These are phyloP conservation scores for Pseudachorutes palmiensis DNA, from an alignment of 1,140 invertebrate genomes.

Conservation along the genomic window DNA sequence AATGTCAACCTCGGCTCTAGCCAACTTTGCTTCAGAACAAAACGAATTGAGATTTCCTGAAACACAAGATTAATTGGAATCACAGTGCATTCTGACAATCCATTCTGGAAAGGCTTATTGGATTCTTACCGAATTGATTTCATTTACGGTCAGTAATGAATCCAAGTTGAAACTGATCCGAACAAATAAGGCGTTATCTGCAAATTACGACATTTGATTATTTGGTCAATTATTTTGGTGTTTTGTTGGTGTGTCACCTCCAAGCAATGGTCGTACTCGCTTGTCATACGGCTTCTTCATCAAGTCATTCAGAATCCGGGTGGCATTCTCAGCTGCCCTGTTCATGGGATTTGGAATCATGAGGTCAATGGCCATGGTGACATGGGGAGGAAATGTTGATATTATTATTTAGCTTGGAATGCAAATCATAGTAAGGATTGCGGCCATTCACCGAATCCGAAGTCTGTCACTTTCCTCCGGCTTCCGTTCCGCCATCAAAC, in stretches of 20 bases:
- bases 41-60: background rate
- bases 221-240: background rate
- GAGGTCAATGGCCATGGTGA: too few species aligned
- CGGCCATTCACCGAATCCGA: too few species aligned
- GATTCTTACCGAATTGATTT: background rate
- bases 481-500: too few species aligned
- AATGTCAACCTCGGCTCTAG: constrained; percentile 5
- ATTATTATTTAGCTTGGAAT: too few species aligned
- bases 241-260: background rate
- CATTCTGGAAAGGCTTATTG: background rate
- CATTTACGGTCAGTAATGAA: background rate
- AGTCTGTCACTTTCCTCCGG: too few species aligned
- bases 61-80: constrained; percentile 1
- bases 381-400: too few species aligned
- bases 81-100: background rate
- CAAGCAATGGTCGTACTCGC: background rate
- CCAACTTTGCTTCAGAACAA: constrained; percentile 2
- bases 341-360: too few species aligned
- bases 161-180: background rate
- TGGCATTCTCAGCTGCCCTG: background rate
- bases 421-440: too few species aligned
- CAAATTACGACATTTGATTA: background rate
- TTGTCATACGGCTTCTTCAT: constrained; percentile 8
- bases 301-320: background rate
- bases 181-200: constrained; percentile 1